These are phyloP conservation scores for Rhagoletis pomonella DNA, from an alignment of 1,140 invertebrate genomes.

Conservation along the genomic window DNA sequence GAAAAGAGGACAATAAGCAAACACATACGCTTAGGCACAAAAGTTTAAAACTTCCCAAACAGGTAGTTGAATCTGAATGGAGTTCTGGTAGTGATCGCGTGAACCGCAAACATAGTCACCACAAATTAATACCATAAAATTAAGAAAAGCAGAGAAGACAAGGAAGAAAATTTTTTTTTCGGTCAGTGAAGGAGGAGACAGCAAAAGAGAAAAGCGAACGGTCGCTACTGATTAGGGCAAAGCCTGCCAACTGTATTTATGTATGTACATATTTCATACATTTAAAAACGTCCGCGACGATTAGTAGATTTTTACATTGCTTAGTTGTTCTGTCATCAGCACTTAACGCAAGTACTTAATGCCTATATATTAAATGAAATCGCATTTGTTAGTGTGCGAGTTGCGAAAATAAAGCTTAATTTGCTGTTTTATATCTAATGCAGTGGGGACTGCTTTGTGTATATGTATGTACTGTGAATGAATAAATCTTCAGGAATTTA, in stretches of 20 bases:
- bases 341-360: not conserved
- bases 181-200: not conserved
- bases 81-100: not conserved
- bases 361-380: constrained; percentile 31
- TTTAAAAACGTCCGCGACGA: not conserved
- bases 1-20: not conserved
- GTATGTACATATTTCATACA: not conserved
- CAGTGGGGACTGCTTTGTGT: not conserved
- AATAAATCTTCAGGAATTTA: no score
- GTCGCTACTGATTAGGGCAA: not conserved
- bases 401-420: no score
- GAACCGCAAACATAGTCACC: not conserved
- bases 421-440: no score
- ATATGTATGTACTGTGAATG: no score
- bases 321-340: not conserved
- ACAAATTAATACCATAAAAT: constrained; percentile 7
- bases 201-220: not conserved
- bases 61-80: not conserved
- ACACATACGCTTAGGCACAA: constrained; percentile 1
- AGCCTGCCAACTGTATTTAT: not conserved
- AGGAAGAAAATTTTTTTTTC: no score
- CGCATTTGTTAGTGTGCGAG: not conserved
- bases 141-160: not conserved
- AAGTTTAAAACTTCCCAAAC: constrained; percentile 2
- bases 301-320: not conserved